Conservation (phyloP, 1,140 invertebrate species). For the Trissolcus basalis region DNA sequence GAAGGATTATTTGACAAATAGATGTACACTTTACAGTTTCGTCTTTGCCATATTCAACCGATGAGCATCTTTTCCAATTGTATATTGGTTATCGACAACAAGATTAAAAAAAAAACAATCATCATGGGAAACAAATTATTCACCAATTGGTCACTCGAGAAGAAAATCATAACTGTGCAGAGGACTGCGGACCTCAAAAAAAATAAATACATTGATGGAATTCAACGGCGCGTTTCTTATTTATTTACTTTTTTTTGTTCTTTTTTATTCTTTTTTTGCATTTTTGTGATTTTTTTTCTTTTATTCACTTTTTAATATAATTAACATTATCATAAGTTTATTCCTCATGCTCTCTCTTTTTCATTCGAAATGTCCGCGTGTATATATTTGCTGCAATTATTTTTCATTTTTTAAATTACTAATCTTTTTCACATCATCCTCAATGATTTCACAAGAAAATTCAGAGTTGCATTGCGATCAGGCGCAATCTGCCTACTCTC, state of each 20-base stretch:
- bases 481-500: slow-evolving; percentile 16
- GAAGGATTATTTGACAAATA: slow-evolving; percentile 27
- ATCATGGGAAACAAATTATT: slow-evolving; percentile 6
- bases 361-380: slow-evolving; percentile 40
- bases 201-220: slow-evolving; percentile 60
- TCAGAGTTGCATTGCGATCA: slow-evolving; percentile 1
- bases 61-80: slow-evolving; percentile 30
- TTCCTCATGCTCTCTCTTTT: slow-evolving; percentile 48
- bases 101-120: slow-evolving; percentile 6
- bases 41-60: slow-evolving; percentile 22
- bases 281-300: slow-evolving; percentile 31
- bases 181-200: slow-evolving; percentile 26
- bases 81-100: slow-evolving; percentile 2
- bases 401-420: slow-evolving; percentile 17
- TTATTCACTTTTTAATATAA: slow-evolving; percentile 49
- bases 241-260: slow-evolving; percentile 21
- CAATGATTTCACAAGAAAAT: not conserved
- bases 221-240: slow-evolving; percentile 48
- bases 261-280: slow-evolving; percentile 11
- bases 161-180: slow-evolving; percentile 16
- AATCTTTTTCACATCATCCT: slow-evolving; percentile 2
- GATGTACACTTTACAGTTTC: slow-evolving; percentile 44
- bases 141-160: slow-evolving; percentile 3
- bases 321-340: slow-evolving; percentile 52
- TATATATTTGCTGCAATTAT: slow-evolving; percentile 21